Conservation (phyloP, 2,888 invertebrate species). For the Pristionchus entomophagus region DNA sequence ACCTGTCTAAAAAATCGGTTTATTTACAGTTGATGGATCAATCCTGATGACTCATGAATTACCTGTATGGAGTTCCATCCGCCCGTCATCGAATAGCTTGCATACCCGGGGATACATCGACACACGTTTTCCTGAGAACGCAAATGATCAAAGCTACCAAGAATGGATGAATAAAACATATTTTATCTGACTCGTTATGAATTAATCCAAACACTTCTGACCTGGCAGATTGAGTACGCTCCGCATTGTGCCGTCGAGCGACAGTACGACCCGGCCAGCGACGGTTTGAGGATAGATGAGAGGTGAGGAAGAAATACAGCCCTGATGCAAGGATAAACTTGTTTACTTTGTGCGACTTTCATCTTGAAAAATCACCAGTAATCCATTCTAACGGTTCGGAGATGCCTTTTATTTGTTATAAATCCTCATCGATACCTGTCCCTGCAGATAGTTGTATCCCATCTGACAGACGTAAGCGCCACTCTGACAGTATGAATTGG, state of each 20-base stretch:
- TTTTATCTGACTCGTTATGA: too few relatives aligned
- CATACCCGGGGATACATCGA: slow-evolving; percentile 42
- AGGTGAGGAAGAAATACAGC: slow-evolving; percentile 46
- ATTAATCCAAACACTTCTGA: background rate
- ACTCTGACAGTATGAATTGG: slow-evolving; percentile 48
- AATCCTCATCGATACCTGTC: background rate
- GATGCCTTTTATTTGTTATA: too few relatives aligned
- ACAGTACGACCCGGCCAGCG: background rate
- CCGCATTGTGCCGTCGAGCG: slow-evolving; percentile 38
- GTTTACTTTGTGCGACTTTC: background rate
- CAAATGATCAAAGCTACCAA: background rate
- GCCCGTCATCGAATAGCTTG: slow-evolving; percentile 10
- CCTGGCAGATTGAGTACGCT: slow-evolving; percentile 26
- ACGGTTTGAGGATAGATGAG: background rate
- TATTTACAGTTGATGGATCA: background rate
- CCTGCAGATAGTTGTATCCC: slow-evolving; percentile 41
- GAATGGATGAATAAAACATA: background rate
- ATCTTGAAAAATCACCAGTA: slow-evolving; percentile 39
- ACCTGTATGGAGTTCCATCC: slow-evolving; percentile 23
- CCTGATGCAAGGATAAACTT: slow-evolving; percentile 36
- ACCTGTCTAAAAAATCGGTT: background rate
- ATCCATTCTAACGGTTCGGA: too few relatives aligned
- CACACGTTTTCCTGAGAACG: slow-evolving; percentile 27
- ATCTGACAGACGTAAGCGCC: slow-evolving; percentile 50
- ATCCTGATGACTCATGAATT: too few relatives aligned